Base-by-base conservation (phyloP, 2,888 invertebrate species). In the Tigriopus californicus region DNA sequence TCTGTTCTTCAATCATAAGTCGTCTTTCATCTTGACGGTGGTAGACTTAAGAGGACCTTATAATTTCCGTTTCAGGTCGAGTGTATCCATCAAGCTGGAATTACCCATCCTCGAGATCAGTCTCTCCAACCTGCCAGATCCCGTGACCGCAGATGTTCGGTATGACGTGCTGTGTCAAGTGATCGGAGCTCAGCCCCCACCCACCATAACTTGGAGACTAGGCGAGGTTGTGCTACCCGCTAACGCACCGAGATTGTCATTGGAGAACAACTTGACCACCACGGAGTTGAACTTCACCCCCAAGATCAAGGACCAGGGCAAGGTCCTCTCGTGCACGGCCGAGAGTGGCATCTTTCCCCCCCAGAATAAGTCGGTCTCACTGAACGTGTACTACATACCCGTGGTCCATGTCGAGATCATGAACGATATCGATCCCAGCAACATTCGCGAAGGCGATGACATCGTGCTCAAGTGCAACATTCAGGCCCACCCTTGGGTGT, bases 271-370 rank as follows among this genome's bases (percentile, higher is more conserved):
- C 24, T 42, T 59, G 13, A 59, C 59, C 33, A 52, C 51, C 13
- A 25, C 40, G 18, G n/a, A 24, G 15, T 42, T 59, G 8, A 33
- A 53, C 22, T 42, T 59, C 18, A 41, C 59, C 12, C 49, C 51
- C 13, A 4, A 59, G 18, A 59, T 49, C 33, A 59, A 51, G 20
- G 52, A 59, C n/a, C 59, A 59, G 56, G 59, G 52, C 20, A n/a
- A 15, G n/a, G 48, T 41, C 40, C 51, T 59, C 41, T 22, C 33
- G 15, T 59, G 59, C 42, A 5, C 25, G 11, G 59, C 52, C 13
- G n/a, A 41, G 20, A 59, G 52, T 52, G 42, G n/a, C 13, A 15
- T 59, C 1, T 49, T 49, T 41, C 15, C 12, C 22, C 10, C 52
- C 2, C 18, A 42, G 18, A 59, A 51, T 15, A n/a, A 33, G 11